phyloP scores from a whole-genome alignment of 2,888 invertebrate genomes.

The Tenthredo amoena region DNA sequence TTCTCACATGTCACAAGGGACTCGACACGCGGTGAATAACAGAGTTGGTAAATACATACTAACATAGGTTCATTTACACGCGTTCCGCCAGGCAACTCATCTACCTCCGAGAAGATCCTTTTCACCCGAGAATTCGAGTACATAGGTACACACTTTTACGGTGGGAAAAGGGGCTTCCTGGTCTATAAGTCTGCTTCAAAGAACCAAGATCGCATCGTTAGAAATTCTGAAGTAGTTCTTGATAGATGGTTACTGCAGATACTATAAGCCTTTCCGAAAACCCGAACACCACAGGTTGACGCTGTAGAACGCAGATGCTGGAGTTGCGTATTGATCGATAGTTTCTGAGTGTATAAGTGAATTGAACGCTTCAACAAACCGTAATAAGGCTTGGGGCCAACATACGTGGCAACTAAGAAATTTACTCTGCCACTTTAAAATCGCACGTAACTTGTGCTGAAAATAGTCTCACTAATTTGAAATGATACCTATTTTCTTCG shows the following conservation, averaged over 20 bases:
- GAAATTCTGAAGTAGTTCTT: neutral
- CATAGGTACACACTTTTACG: neutral
- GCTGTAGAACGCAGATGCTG: neutral
- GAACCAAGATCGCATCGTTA: neutral
- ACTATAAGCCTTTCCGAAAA: neutral
- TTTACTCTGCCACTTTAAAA: conserved; percentile 1
- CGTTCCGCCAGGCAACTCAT: neutral
- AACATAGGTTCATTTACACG: neutral
- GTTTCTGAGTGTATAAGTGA: neutral
- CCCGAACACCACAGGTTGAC: neutral
- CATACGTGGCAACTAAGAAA: neutral
- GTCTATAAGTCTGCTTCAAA: neutral
- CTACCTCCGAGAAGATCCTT: neutral
- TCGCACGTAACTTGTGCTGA: neutral
- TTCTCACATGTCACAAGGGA: conserved; percentile 7
- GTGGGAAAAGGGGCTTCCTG: neutral
- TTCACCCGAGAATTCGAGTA: conserved; percentile 9
- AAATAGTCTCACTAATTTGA: neutral
- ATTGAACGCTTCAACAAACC: neutral
- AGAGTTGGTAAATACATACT: neutral
- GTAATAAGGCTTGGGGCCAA: no score
- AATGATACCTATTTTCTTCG: neutral
- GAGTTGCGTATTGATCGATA: neutral
- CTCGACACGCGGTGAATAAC: conserved; percentile 12
- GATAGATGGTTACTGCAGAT: neutral